Evolutionary conservation across 2,888 invertebrate genomes (phyloP).

Genomic region (Argyra leucocephala): DNA sequence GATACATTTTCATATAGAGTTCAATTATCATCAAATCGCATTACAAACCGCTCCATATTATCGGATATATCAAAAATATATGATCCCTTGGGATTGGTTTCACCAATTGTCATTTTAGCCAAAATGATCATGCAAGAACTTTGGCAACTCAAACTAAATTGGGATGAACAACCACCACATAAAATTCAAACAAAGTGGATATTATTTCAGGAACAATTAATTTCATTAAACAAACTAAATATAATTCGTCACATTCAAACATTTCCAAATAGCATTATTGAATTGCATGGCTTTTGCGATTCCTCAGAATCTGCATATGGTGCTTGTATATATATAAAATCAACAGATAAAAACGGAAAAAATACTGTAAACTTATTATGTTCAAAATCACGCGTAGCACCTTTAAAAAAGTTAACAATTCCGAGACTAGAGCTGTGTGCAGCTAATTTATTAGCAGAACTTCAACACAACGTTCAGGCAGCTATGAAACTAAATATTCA

Average conservation of each 20-base stretch:
- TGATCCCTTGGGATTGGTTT: conserved; percentile 19
- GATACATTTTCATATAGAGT: conserved; percentile 18
- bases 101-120: conserved; percentile 18
- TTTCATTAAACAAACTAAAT: not conserved
- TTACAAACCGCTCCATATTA: conserved; percentile 17
- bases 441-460: conserved; percentile 11
- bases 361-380: conserved; percentile 16
- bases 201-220: not conserved
- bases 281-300: conserved; percentile 21
- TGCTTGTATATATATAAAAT: conserved; percentile 11
- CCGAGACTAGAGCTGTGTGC: conserved; percentile 17
- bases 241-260: not conserved
- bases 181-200: conserved; percentile 16
- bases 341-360: conserved; percentile 9
- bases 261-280: not conserved
- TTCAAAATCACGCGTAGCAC: conserved; percentile 19
- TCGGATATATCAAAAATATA: conserved; percentile 19
- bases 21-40: conserved; percentile 10
- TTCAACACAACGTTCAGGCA: not conserved
- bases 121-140: conserved; percentile 21
- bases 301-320: conserved; percentile 19
- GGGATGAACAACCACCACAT: conserved; percentile 19
- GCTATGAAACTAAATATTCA: not conserved
- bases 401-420: conserved; percentile 14
- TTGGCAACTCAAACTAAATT: conserved; percentile 18